phyloP scores from a whole-genome alignment of 2,797 vertebrate genomes.

The Perodicticus potto region DNA sequence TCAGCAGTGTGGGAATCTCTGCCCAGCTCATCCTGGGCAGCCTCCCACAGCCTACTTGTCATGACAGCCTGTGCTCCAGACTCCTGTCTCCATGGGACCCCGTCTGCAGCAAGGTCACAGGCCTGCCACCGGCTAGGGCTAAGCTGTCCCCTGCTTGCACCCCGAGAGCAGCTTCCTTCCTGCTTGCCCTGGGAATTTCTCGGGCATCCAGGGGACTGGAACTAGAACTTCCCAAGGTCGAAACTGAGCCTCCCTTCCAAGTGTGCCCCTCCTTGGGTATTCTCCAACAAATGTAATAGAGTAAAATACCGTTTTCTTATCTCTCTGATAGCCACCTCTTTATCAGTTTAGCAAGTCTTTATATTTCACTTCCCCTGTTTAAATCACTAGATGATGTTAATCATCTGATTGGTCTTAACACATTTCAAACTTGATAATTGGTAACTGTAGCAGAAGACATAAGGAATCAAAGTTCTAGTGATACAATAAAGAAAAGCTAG shows the following conservation, averaged over 20 bases:
- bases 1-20: not conserved
- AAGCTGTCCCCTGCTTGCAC: not conserved
- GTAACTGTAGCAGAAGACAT: not conserved
- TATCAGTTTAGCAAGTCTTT: not conserved
- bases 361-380: not conserved
- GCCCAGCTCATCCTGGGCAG: not conserved
- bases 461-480: not conserved
- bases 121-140: not conserved
- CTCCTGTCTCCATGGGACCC: no score
- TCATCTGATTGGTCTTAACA: not conserved
- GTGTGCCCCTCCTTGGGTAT: not conserved
- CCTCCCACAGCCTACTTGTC: not conserved
- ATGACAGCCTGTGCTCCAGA: fast-evolving
- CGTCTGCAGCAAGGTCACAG: no score
- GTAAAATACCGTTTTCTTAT: not conserved
- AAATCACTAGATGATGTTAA: constrained; percentile 45
- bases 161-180: not conserved
- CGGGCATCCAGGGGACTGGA: not conserved
- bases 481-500: not conserved
- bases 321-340: not conserved
- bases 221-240: not conserved
- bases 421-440: constrained; percentile 27
- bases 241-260: not conserved
- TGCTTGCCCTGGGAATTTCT: not conserved
- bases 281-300: not conserved